Base-by-base conservation (phyloP, 2,113 vertebrate genomes). In the Coracopsis vasa region DNA sequence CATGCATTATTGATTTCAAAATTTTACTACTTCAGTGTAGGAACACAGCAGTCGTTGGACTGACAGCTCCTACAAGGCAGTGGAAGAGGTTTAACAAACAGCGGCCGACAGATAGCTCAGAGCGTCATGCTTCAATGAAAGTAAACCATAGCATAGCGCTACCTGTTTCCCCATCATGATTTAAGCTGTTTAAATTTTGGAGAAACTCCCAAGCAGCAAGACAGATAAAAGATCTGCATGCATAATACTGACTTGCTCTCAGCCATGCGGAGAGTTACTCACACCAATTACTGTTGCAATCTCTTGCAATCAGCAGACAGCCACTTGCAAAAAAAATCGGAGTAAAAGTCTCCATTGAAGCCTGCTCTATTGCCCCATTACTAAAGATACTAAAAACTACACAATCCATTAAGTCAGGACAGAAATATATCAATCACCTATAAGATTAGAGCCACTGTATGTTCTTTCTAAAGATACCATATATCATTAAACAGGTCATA, bases 1-100 rank as follows among this genome's bases (percentile, higher is more conserved):
- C 94, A 95, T 95, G 91, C 94, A 94, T 97, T 97, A 97, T 94
- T 95, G 94, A 96, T 96, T 95, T 91, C 69, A 78, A 88, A 96
- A 92, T 92, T 87, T 94, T 83, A 82, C 88, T 90, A 50, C 42
- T 88, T 70, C 35, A 62, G 21, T 51, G 44, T 12, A 91, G 56
- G 48, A 89, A 35, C 3, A 2, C 79, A 78, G 78, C 61, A 8
- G 0, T 62, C 25, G 62, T 66, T 84, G 80, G 0, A 0, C 81
- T 71, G 88, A 83, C 0, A 0, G 54, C 79, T 87, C 87, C 56
- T 80, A 35, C 39, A 66, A 73, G 61, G 82, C 72, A 81, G 54
- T 16, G n/a, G 29, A 92, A 80, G 47, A 86, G 35, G 29, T 86
- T 92, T 78, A 85, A 61, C 66, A 84, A 91, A 80, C 17, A 80